Evolutionary conservation across 2,113 vertebrate genomes (phyloP), one percentile per base, ranked within the genome.

Genomic region (Spea multiplicata): DNA sequence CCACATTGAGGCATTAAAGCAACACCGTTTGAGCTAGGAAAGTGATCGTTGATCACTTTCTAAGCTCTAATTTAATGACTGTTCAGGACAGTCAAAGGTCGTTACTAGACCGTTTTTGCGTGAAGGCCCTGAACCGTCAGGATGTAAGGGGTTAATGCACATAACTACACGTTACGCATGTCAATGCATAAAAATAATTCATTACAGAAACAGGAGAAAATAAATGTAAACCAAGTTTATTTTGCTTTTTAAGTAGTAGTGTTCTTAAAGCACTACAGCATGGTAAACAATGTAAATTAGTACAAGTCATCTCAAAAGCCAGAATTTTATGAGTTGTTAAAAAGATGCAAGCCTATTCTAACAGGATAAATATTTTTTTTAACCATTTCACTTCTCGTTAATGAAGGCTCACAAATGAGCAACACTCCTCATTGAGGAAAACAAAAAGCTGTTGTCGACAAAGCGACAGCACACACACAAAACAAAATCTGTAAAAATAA

Each of bases 401-500:
- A 97, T 95, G 95, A 97, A 97, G 92, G 97, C 96, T 98, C 96
- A 93, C 93, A 95, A 94, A 94, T 95, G 96, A 98, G 97, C 96
- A 96, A 96, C 96, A 94, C 94, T 99, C 96, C 97, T 99, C 97
- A 97, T 94, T 98, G 97, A 99, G 97, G 96, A 99, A 98, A 95
- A 98, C 96, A 96, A 96, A 98, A 98, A 95, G 94, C 95, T 95
- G 94, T 97, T 98, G 96, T 98, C 95, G 96, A 95, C 96, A 94
- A 87, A 87, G 95, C 96, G 95, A 97, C 97, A 99, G 95, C 96
- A 96, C 95, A 95, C 94, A 93, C 93, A 91, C 94, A 90, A 93
- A 91, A 92, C 92, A 75, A 93, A 93, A 89, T 90, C 89, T 92
- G 93, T 92, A 92, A 93, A 94, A 94, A 92, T 91, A 95, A 95